These are phyloP conservation scores for Temnothorax rugatulus DNA, from an alignment of 2,888 invertebrate species.

Conservation along the genomic window DNA sequence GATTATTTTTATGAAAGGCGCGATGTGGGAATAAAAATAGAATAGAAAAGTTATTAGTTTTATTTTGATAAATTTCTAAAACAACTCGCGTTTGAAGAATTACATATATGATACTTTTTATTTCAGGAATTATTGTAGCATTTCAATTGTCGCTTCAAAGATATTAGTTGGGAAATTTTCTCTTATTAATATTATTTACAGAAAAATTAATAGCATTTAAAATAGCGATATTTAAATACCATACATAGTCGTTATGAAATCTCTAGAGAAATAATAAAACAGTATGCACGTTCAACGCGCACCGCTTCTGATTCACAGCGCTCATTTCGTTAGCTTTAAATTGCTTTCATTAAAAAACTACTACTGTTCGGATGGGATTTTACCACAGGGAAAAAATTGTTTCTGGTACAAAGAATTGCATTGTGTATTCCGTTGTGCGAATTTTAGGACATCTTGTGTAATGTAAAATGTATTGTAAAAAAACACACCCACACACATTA, in stretches of 20 bases:
- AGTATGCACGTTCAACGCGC: not conserved
- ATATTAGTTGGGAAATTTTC: not conserved
- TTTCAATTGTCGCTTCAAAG: not conserved
- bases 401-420: not conserved
- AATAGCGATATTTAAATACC: not conserved
- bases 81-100: not conserved
- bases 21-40: not conserved
- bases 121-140: not conserved
- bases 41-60: not conserved
- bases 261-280: conserved; percentile 1
- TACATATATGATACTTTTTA: not conserved
- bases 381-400: not conserved
- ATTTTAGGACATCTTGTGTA: not conserved
- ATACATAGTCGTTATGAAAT: not conserved
- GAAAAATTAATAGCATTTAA: not conserved
- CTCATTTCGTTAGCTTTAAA: conserved; percentile 10
- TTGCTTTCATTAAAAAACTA: conserved; percentile 12
- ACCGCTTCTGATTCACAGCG: not conserved
- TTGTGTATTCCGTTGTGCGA: not conserved
- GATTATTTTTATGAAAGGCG: not conserved
- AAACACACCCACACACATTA: not conserved
- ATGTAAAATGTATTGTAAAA: not conserved
- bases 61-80: not conserved
- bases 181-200: not conserved
- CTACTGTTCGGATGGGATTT: not conserved